phyloP scores from a whole-genome alignment of 2,888 invertebrate genomes.

The Cephus spinipes region DNA sequence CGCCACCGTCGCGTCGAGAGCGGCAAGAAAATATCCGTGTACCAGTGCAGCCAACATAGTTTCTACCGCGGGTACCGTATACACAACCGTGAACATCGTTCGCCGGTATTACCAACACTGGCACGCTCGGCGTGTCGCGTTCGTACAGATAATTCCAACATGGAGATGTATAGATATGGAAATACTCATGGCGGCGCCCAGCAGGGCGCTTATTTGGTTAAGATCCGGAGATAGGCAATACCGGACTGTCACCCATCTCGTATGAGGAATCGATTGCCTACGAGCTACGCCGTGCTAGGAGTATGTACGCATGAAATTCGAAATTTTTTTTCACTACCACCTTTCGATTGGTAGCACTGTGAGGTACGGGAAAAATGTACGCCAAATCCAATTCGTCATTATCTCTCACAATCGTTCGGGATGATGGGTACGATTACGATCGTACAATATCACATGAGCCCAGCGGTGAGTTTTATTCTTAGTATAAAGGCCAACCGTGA shows the following conservation, averaged over 20 bases:
- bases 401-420: background rate
- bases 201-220: conserved; percentile 26
- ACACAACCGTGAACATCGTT: conserved; percentile 23
- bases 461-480: background rate
- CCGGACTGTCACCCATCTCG: conserved; percentile 21
- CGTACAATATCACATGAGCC: background rate
- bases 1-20: background rate
- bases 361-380: background rate
- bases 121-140: conserved; percentile 9
- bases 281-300: background rate
- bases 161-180: conserved; percentile 27
- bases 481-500: background rate
- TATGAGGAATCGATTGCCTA: conserved; percentile 24
- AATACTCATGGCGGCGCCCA: conserved; percentile 23
- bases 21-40: background rate
- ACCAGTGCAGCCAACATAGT: background rate
- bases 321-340: background rate
- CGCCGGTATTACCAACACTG: conserved; percentile 13
- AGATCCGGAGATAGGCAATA: conserved; percentile 24
- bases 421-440: background rate
- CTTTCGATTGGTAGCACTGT: background rate
- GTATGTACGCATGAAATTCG: background rate
- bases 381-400: background rate
- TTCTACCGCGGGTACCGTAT: conserved; percentile 9
- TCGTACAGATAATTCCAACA: conserved; percentile 24